A percentile compares a stretch with the other conserved stretches of the same genome.
Conservation (phyloP, 2,113 vertebrate genomes). For the Microcebus lehilahytsara region DNA sequence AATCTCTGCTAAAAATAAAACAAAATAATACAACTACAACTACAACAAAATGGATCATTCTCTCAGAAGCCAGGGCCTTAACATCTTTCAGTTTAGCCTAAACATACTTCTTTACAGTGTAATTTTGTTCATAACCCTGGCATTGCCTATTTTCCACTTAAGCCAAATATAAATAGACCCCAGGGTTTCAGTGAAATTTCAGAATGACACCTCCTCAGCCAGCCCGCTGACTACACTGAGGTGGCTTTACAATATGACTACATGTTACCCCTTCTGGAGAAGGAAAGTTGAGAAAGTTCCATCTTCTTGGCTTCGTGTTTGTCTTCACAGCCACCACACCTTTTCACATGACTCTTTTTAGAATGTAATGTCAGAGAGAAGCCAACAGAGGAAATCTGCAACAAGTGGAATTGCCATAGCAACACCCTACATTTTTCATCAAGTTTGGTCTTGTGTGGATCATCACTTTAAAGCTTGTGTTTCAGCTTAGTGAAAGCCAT, state of each 20-base stretch:
- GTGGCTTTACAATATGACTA: neutral
- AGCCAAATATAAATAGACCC: neutral
- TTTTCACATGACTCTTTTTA: constrained; percentile 73
- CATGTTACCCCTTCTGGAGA: neutral
- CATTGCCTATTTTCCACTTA: neutral
- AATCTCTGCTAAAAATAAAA: neutral
- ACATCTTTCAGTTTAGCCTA: neutral
- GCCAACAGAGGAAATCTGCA: constrained; percentile 80
- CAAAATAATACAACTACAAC: neutral
- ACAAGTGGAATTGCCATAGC: constrained; percentile 86
- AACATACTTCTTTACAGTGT: neutral
- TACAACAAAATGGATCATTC: neutral
- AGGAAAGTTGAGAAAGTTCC: neutral
- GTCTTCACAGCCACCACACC: constrained; percentile 79
- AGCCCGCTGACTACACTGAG: neutral
- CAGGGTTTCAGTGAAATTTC: constrained; percentile 19
- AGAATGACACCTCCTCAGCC: neutral
- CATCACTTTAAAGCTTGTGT: constrained; percentile 83
- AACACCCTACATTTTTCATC: constrained; percentile 86
- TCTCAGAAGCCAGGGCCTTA: neutral
- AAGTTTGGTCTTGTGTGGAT: constrained; percentile 85
- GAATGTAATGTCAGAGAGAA: constrained; percentile 82
- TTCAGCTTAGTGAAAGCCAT: constrained; percentile 74
- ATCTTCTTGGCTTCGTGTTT: constrained; percentile 45
- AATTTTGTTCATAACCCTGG: neutral